phyloP scores from a whole-genome alignment of 2,797 vertebrate genomes.

The Silurus lanzhouensis region DNA sequence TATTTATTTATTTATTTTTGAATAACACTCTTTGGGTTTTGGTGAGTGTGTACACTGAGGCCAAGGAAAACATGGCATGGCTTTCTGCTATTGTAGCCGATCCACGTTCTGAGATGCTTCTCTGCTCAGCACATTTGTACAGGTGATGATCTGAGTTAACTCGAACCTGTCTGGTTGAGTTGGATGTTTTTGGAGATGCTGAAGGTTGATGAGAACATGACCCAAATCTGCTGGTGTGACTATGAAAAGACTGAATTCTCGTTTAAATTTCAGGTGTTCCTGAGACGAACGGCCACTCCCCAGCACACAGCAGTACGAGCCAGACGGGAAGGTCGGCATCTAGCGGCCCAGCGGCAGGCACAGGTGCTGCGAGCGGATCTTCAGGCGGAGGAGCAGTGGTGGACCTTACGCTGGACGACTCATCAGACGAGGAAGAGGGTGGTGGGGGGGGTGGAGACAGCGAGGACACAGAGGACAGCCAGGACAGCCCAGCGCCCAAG shows the following conservation, averaged over 20 bases:
- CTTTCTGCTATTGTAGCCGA: background rate
- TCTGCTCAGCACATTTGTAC: background rate
- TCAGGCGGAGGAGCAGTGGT: slow-evolving; percentile 81
- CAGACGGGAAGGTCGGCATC: slow-evolving; percentile 79
- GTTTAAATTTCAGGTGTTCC: slow-evolving; percentile 76
- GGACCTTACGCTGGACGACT: slow-evolving; percentile 97
- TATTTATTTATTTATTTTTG: no score
- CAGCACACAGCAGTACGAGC: slow-evolving; percentile 79
- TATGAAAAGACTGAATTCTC: background rate
- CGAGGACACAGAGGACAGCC: slow-evolving; percentile 92
- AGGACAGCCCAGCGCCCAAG: slow-evolving; percentile 87
- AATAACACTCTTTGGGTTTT: no score
- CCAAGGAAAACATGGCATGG: no score
- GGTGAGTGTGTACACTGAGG: no score
- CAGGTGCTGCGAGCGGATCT: slow-evolving; percentile 67
- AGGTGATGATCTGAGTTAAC: background rate
- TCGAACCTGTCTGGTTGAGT: no score
- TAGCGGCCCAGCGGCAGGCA: slow-evolving; percentile 62
- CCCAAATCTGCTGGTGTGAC: background rate
- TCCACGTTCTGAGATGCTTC: background rate
- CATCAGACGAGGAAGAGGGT: slow-evolving; percentile 84
- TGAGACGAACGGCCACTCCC: slow-evolving; percentile 84
- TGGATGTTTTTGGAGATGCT: background rate
- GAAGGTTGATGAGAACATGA: background rate
- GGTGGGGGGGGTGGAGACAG: slow-evolving; percentile 89